Base-by-base conservation (phyloP, 2,888 invertebrate genomes). In the Diadromus collaris region DNA sequence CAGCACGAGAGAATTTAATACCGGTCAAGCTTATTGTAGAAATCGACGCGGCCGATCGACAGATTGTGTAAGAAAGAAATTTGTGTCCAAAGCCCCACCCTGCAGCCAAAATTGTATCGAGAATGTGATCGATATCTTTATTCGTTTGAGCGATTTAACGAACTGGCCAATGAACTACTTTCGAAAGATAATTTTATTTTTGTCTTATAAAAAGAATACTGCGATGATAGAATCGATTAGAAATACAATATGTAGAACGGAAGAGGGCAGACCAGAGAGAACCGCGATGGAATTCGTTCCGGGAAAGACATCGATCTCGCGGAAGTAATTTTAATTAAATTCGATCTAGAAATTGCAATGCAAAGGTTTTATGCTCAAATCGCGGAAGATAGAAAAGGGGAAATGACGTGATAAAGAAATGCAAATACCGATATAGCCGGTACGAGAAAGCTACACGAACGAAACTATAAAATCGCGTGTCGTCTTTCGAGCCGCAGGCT, bases 1-100 rank as follows among this genome's bases (percentile, higher is more conserved):
- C 61, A 27, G 44, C 41, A 19, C 51, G 58, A 16, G 69, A 79
- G 34, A 73, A 72, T 60, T 64, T 44, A 27, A 71, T 70, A 78
- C 65, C 75, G 70, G 72, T 72, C 79, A 79, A 63, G 27, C 69
- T 79, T 69, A 60, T 51, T 48, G 64, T 76, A 51, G 79, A 79
- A 72, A 79, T 75, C 75, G 44, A 51, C 61, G 32, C 51, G n/a
- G n/a, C 24, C 58, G 69, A 51, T 73, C 73, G 21, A 32, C 34
- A 51, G 63, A 78, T 70, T 74, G 74, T 48, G 74, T 48, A 60
- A 74, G 78, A 60, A 32, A 41, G 65, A 41, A 70, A 65, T 78
- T 67, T 41, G 27, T 65, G 38, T 60, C 54, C 32, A 6, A 27
- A 51, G 7, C 29, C n/a, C 7, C 19, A 19, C 9, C 19, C 34